These are phyloP conservation scores for Teleogryllus occipitalis DNA, from an alignment of 1,140 invertebrate genomes.

Conservation along the genomic window DNA sequence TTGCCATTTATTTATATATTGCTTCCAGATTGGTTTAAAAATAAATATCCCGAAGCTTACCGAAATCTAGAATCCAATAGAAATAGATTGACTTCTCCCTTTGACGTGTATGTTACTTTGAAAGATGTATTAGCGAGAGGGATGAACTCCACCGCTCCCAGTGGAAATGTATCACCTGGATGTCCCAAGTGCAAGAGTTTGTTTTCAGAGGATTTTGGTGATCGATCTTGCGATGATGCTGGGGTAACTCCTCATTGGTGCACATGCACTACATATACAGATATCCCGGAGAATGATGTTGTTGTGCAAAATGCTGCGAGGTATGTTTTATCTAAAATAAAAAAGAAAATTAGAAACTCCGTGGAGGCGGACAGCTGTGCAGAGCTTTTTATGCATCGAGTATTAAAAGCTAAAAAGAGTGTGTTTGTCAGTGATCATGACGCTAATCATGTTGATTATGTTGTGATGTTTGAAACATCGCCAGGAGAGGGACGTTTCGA, in stretches of 20 bases:
- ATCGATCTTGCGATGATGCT: constrained; percentile 60
- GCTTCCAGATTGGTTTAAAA: constrained; percentile 61
- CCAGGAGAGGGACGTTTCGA: no score
- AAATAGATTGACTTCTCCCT: constrained; percentile 72
- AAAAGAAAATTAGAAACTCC: constrained; percentile 27
- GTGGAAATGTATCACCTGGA: constrained; percentile 55
- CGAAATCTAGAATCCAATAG: constrained; percentile 61
- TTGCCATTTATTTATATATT: constrained; percentile 75
- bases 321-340: constrained; percentile 35
- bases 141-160: no score
- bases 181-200: no score
- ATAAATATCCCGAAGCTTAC: constrained; percentile 51
- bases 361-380: constrained; percentile 38
- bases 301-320: constrained; percentile 36
- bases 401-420: constrained; percentile 33
- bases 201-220: constrained; percentile 49
- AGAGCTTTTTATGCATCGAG: constrained; percentile 38
- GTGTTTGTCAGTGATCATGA: constrained; percentile 24
- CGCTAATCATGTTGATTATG: constrained; percentile 42
- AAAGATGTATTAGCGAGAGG: no score
- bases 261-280: constrained; percentile 51
- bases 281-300: constrained; percentile 34
- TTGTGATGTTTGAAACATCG: no score
- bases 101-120: constrained; percentile 67
- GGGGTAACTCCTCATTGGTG: constrained; percentile 70